Evolutionary conservation across 37 sponge, comb jelly and placozoan species (phyloP).

Genomic region (Diacarnus erythraeanus): DNA sequence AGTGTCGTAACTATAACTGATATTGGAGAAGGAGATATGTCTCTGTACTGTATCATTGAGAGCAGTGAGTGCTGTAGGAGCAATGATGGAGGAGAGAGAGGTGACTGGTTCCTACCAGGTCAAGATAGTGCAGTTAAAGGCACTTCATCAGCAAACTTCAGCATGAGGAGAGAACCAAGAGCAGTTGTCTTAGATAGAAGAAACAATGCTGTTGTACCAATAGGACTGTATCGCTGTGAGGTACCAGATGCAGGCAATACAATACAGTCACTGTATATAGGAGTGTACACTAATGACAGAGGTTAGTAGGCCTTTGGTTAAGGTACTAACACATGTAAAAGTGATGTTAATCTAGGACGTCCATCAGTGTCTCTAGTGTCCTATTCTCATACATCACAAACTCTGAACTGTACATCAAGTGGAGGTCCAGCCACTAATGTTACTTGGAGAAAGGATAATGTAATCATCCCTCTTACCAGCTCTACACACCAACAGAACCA

Average conservation of each 20-base stretch:
- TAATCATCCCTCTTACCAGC: background rate
- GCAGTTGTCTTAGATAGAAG: background rate
- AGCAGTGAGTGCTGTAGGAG: background rate
- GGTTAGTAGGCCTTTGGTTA: background rate
- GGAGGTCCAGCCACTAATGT: slow-evolving; percentile 28
- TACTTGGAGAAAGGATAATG: slow-evolving; percentile 15
- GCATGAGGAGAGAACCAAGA: background rate
- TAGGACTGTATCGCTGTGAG: slow-evolving; percentile 19
- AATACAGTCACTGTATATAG: slow-evolving; percentile 17
- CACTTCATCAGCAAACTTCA: slow-evolving; percentile 3
- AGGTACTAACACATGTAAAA: background rate
- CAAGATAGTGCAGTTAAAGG: too few species aligned
- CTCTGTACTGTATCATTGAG: slow-evolving; percentile 12
- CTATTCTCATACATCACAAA: background rate
- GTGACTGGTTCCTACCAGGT: too few species aligned
- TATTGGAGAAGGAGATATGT: background rate
- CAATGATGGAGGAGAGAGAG: too few species aligned
- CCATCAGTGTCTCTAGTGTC: background rate
- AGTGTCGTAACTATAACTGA: slow-evolving; percentile 8
- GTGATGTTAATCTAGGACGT: background rate
- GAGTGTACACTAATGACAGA: slow-evolving; percentile 8
- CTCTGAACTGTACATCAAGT: slow-evolving; percentile 28
- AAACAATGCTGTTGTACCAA: background rate
- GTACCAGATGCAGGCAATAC: background rate
- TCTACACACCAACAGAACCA: slow-evolving; percentile 8